Percentiles rank a stretch among this genome's conserved stretches.
phyloP scores from a whole-genome alignment of 2,797 vertebrate genomes.

The Cottoperca gobio region DNA sequence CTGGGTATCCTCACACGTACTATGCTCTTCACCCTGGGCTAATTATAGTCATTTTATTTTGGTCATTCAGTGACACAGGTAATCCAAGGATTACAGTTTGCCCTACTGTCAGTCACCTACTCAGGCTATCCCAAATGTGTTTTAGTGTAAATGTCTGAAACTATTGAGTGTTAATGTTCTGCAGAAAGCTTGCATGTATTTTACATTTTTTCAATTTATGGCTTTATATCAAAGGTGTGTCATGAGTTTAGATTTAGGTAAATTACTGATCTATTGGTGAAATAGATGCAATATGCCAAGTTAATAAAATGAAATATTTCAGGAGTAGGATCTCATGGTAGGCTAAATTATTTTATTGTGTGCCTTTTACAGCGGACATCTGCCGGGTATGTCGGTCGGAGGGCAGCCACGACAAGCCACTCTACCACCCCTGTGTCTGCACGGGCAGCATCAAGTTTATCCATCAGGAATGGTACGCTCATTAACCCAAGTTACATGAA shows the following conservation, averaged over 20 bases:
- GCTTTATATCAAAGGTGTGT: neutral
- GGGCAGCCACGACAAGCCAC: constrained; percentile 95
- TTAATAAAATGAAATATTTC: neutral
- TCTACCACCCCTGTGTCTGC: constrained; percentile 97
- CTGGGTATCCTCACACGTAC: neutral
- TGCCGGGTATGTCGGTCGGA: constrained; percentile 97
- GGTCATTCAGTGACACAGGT: constrained; percentile 33
- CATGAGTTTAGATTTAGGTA: neutral
- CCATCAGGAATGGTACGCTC: constrained; percentile 96
- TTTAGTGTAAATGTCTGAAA: neutral
- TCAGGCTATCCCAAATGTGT: neutral
- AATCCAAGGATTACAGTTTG: constrained; percentile 59
- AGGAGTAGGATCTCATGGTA: neutral
- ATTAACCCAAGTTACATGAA: neutral
- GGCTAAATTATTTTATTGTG: neutral
- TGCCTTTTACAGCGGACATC: constrained; percentile 87
- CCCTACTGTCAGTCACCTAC: neutral
- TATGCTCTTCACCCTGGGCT: constrained; percentile 2
- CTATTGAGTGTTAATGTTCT: neutral
- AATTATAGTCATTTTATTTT: constrained; percentile 52
- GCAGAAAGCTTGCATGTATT: neutral
- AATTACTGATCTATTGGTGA: neutral
- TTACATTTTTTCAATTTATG: neutral
- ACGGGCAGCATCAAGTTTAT: constrained; percentile 99
- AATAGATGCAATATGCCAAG: neutral